Percentiles rank a stretch among this genome's conserved stretches.
phyloP scores from a whole-genome alignment of 2,797 vertebrate genomes.

The Mionectes olivaceus region DNA sequence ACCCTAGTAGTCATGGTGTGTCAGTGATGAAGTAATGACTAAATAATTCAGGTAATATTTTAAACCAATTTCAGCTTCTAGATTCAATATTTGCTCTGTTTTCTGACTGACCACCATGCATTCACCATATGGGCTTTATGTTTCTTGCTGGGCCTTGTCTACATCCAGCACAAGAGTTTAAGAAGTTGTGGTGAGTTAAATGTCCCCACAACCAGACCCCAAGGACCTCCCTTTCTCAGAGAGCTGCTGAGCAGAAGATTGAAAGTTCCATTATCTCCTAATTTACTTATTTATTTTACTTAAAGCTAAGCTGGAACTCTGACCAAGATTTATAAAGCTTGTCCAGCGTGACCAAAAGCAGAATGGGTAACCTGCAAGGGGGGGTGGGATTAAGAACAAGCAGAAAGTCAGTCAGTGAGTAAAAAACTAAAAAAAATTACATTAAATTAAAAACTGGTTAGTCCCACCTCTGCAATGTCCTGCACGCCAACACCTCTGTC shows the following conservation, averaged over 20 bases:
- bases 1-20: neutral
- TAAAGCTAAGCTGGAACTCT: neutral
- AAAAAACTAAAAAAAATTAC: neutral
- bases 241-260: neutral
- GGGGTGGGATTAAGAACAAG: neutral
- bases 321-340: neutral
- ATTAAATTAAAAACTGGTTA: neutral
- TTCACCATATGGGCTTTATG: neutral
- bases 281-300: slow-evolving; percentile 1
- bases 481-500: neutral
- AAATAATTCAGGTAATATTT: neutral
- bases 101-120: neutral
- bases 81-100: neutral
- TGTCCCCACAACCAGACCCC: neutral
- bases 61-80: neutral
- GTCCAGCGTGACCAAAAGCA: neutral
- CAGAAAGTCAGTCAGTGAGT: neutral
- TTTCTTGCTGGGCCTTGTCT: neutral
- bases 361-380: too few relatives aligned
- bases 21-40: neutral
- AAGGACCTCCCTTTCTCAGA: neutral
- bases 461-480: neutral
- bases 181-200: neutral
- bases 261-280: neutral
- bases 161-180: neutral